Base-by-base conservation (phyloP, 92 coral and sea anemone genomes). In the Isaurus tuberculatus region DNA sequence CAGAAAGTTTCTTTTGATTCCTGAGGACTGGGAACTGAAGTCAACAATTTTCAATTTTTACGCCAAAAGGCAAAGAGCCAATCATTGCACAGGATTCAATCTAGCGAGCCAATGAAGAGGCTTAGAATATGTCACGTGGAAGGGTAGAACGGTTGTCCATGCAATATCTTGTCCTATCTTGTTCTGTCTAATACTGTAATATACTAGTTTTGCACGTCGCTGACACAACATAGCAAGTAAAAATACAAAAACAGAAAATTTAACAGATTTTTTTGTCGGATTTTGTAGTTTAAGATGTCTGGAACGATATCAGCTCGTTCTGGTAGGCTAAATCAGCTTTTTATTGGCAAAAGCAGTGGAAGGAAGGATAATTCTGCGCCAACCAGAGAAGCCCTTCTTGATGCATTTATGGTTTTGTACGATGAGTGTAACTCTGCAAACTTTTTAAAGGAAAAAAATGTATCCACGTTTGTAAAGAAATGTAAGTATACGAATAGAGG, bases 341-440 rank as follows among this genome's bases (percentile, higher is more conserved):
- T 93, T 36, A 85, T 84, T 22, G 89, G 94, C 29, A 94, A 92
- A 85, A 94, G 79, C 84, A 93, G 74, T 79, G 97, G 91, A 51
- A 91, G 91, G 73, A 92, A 70, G 79, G 75, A 78, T 0, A 83
- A 75, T 42, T 75, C 71, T 70, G 79, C 80, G 3, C 86, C 92
- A 42, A 90, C 95, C 17, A 91, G 94, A 34, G 99, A 96, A 72
- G 92, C 98, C 3, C 86, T 96, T 73, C 90, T 96, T 19, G 99
- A 96, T 87, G 98, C 97, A 5, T 96, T 96, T 83, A 72, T 93
- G 43, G 91, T 92, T 15, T 89, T 96, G 63, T 96, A 94, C 70
- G 99, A 96, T 14, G 96, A 96, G 75, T 96, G 99, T 74, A 83
- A 90, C 33, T 84, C 98, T 13, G 97, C 89, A 58, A 85, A 84